These are phyloP conservation scores for Pleuronectes platessa DNA, from an alignment of 2,113 vertebrate genomes.

Conservation along the genomic window DNA sequence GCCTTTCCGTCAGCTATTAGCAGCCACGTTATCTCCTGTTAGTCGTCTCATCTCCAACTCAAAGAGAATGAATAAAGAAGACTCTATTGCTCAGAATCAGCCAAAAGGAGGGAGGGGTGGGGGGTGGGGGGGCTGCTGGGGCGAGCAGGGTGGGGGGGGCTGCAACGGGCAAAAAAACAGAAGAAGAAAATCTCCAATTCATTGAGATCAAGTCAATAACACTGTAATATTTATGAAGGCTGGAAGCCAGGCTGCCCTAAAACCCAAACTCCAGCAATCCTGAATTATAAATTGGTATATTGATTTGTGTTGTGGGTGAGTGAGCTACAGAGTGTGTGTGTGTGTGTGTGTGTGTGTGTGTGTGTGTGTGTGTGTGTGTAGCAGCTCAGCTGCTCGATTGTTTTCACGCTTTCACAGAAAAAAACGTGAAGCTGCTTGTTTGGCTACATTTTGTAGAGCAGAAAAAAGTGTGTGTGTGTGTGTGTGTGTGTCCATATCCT, in stretches of 20 bases:
- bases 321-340: slow-evolving; percentile 63
- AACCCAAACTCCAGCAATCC: slow-evolving; percentile 86
- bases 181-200: slow-evolving; percentile 83
- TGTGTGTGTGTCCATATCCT: slow-evolving; percentile 18
- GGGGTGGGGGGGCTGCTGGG: not conserved
- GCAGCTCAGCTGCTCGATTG: slow-evolving; percentile 59
- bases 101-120: slow-evolving; percentile 25
- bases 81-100: slow-evolving; percentile 64
- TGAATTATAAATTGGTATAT: slow-evolving; percentile 88
- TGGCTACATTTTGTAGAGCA: slow-evolving; percentile 50
- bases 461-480: slow-evolving; percentile 29
- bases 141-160: not conserved
- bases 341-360: slow-evolving; percentile 49
- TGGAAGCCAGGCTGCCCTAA: slow-evolving; percentile 85
- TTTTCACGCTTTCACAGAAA: slow-evolving; percentile 60
- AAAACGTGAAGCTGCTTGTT: slow-evolving; percentile 58
- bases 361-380: slow-evolving; percentile 48
- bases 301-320: slow-evolving; percentile 81
- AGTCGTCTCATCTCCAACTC: slow-evolving; percentile 71
- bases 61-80: slow-evolving; percentile 77
- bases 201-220: slow-evolving; percentile 86
- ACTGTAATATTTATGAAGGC: slow-evolving; percentile 87
- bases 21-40: slow-evolving; percentile 64
- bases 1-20: slow-evolving; percentile 37
- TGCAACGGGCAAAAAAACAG: slow-evolving; percentile 43